Conservation (phyloP, 2,888 invertebrate species). For the Amphipyra tragopoginis region DNA sequence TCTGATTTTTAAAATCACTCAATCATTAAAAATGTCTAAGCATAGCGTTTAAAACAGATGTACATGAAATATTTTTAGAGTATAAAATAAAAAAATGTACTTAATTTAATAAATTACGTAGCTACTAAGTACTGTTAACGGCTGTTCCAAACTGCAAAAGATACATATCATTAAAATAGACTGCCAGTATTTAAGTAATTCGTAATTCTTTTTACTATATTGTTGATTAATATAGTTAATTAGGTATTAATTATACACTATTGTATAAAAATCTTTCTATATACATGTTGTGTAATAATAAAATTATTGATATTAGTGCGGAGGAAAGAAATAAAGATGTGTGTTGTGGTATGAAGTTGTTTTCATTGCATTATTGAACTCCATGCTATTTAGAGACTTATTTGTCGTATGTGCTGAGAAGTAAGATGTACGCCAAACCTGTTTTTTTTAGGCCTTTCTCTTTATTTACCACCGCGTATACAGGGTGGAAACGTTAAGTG, state of each 20-base stretch:
- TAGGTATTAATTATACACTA: conserved; percentile 88
- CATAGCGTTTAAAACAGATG: conserved; percentile 50
- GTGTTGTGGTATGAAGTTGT: conserved; percentile 81
- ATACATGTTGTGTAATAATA: conserved; percentile 89
- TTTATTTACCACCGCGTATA: no score
- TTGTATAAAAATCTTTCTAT: conserved; percentile 90
- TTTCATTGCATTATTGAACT: conserved; percentile 7
- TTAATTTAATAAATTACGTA: conserved; percentile 54
- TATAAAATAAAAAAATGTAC: conserved; percentile 20
- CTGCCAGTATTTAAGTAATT: conserved; percentile 85
- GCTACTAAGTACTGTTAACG: conserved; percentile 72
- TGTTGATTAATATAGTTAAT: conserved; percentile 86
- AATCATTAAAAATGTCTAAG: conserved; percentile 32
- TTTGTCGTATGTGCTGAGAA: no score
- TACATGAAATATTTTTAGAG: conserved; percentile 32
- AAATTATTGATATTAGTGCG: conserved; percentile 81
- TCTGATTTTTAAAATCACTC: conserved; percentile 19
- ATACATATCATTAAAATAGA: conserved; percentile 90
- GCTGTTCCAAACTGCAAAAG: conserved; percentile 89
- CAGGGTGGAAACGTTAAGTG: no score
- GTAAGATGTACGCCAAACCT: no score
- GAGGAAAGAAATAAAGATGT: conserved; percentile 84
- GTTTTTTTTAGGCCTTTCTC: no score
- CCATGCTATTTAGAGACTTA: background rate
- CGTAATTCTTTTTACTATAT: conserved; percentile 87